These are phyloP conservation scores for Eristalis pertinax DNA, from an alignment of 2,888 invertebrate species.

Conservation along the genomic window DNA sequence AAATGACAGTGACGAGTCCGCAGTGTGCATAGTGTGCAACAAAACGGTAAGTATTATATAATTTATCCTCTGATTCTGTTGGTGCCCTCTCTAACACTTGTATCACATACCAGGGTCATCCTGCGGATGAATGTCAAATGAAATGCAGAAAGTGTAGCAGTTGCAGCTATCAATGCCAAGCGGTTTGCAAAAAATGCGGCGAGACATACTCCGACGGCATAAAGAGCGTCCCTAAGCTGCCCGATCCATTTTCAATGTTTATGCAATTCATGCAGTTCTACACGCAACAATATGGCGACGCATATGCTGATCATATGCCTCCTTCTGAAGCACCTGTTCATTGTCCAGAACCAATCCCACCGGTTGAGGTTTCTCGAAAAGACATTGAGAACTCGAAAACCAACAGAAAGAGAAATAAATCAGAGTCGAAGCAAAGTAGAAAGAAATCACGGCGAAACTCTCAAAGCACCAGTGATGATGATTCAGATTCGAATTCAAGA, in stretches of 20 bases:
- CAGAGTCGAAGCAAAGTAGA: background rate
- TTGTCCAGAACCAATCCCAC: constrained; percentile 2
- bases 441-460: constrained; percentile 24
- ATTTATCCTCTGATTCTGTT: background rate
- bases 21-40: constrained; percentile 77
- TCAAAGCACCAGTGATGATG: background rate
- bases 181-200: constrained; percentile 79
- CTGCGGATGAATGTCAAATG: constrained; percentile 77
- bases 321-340: constrained; percentile 16
- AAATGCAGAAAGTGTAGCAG: constrained; percentile 80
- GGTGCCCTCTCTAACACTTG: background rate
- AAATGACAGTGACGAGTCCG: constrained; percentile 63
- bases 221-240: constrained; percentile 77
- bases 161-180: constrained; percentile 78
- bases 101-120: constrained; percentile 28
- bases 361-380: constrained; percentile 28
- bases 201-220: constrained; percentile 75
- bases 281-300: constrained; percentile 75
- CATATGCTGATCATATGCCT: background rate
- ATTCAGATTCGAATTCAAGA: constrained; percentile 30
- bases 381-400: constrained; percentile 36
- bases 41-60: constrained; percentile 76
- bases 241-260: constrained; percentile 77
- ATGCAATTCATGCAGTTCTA: constrained; percentile 79
- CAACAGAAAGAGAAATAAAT: constrained; percentile 16